These are phyloP conservation scores for Xestia c-nigrum DNA, from an alignment of 2,888 invertebrate species.

Conservation along the genomic window DNA sequence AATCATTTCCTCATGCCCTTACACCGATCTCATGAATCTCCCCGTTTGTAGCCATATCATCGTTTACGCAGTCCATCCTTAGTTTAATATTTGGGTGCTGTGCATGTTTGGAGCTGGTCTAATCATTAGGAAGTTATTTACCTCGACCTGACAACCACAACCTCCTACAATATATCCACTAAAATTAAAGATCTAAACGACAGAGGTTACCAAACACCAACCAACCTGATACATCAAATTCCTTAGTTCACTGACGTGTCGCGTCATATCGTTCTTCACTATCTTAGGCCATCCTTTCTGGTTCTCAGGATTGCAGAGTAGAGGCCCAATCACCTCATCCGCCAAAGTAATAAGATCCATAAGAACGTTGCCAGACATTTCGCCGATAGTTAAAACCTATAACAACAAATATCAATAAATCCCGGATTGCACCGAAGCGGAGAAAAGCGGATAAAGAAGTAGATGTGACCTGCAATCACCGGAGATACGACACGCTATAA, in stretches of 20 bases:
- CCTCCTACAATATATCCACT: background rate
- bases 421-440: too few relatives aligned
- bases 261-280: conserved; percentile 93
- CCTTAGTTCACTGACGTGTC: conserved; percentile 92
- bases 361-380: conserved; percentile 93
- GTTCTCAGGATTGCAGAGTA: conserved; percentile 93
- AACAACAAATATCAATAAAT: background rate
- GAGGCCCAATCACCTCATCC: conserved; percentile 93
- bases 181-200: background rate
- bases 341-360: conserved; percentile 93
- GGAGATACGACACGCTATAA: too few relatives aligned
- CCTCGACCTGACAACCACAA: background rate
- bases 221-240: conserved; percentile 93
- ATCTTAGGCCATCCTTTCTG: conserved; percentile 94
- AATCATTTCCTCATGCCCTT: background rate
- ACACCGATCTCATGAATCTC: background rate
- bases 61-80: too few relatives aligned
- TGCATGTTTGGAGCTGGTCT: background rate
- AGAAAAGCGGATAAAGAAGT: too few relatives aligned
- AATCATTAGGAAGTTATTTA: background rate
- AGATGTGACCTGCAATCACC: too few relatives aligned
- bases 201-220: background rate
- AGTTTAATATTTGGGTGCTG: too few relatives aligned
- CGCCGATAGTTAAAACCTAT: conserved; percentile 92
- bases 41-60: too few relatives aligned